Evolutionary conservation across 2,888 invertebrate species (phyloP).

Genomic region (Psylliodes chrysocephalus): DNA sequence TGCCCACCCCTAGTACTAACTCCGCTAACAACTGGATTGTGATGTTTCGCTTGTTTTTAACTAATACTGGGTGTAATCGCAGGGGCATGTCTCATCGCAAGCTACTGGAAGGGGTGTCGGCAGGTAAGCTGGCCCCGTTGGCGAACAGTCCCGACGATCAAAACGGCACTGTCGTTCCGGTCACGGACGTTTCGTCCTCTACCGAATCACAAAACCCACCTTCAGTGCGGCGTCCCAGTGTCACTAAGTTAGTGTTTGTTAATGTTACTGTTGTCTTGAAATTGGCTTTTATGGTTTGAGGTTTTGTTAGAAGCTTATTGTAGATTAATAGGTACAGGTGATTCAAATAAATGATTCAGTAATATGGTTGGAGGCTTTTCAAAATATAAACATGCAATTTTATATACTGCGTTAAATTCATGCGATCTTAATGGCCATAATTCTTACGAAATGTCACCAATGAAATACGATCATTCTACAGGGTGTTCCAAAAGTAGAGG

Average conservation of each 20-base stretch:
- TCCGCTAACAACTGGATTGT: background rate
- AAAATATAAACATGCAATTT: too few species aligned
- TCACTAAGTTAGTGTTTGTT: conserved; percentile 67
- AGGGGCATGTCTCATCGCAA: conserved; percentile 68
- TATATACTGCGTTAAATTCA: too few species aligned
- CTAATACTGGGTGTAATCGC: conserved; percentile 41
- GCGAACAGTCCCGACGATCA: conserved; percentile 68
- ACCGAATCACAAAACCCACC: conserved; percentile 48
- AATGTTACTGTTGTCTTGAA: conserved; percentile 18
- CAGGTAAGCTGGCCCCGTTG: conserved; percentile 68
- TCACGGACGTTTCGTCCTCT: conserved; percentile 43
- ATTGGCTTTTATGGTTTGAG: conserved; percentile 29
- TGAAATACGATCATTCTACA: too few species aligned
- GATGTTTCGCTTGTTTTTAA: background rate
- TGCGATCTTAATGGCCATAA: too few species aligned
- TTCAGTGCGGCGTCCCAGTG: conserved; percentile 67
- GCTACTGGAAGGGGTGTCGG: conserved; percentile 61
- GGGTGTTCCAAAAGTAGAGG: too few species aligned
- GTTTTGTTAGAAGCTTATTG: conserved; percentile 15
- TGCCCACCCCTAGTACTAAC: too few species aligned
- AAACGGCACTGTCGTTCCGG: conserved; percentile 49
- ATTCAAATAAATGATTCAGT: too few species aligned
- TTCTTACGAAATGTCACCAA: too few species aligned
- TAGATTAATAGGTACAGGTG: background rate
- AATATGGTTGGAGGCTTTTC: too few species aligned